Evolutionary conservation across 2,113 vertebrate species (phyloP).

Genomic region (Cinclus mexicanus): DNA sequence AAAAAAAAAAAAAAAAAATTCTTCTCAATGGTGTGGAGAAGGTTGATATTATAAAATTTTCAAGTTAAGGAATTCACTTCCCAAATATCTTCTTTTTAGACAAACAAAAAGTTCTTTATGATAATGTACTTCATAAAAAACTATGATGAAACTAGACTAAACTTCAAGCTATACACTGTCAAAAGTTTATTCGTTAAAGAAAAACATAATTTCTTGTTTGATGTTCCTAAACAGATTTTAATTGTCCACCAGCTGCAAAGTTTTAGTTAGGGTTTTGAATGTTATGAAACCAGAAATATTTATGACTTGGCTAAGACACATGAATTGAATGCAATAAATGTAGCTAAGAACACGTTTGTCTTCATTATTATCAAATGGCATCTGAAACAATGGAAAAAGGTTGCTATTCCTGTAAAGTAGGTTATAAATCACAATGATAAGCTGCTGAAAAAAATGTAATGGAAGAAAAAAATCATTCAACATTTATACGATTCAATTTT

Average conservation of each 20-base stretch:
- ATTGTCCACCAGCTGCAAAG: background rate
- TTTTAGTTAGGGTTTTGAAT: background rate
- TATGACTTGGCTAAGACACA: background rate
- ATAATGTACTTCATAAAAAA: background rate
- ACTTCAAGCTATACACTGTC: background rate
- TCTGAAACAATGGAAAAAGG: background rate
- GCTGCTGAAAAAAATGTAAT: background rate
- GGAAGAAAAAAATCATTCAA: background rate
- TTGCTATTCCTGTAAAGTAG: background rate
- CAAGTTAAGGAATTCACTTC: background rate
- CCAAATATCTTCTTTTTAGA: background rate
- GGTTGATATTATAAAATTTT: background rate
- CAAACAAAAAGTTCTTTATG: background rate
- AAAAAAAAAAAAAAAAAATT: background rate
- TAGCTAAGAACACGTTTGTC: background rate
- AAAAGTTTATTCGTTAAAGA: background rate
- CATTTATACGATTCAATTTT: background rate
- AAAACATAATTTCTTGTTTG: background rate
- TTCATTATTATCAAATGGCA: background rate
- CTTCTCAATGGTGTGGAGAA: background rate
- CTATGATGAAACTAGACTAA: background rate
- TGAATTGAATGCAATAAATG: background rate
- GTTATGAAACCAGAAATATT: background rate
- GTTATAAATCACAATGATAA: background rate
- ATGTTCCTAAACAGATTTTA: background rate